Evolutionary conservation across 2,113 vertebrate species (phyloP).

Genomic region (Lathamus discolor): DNA sequence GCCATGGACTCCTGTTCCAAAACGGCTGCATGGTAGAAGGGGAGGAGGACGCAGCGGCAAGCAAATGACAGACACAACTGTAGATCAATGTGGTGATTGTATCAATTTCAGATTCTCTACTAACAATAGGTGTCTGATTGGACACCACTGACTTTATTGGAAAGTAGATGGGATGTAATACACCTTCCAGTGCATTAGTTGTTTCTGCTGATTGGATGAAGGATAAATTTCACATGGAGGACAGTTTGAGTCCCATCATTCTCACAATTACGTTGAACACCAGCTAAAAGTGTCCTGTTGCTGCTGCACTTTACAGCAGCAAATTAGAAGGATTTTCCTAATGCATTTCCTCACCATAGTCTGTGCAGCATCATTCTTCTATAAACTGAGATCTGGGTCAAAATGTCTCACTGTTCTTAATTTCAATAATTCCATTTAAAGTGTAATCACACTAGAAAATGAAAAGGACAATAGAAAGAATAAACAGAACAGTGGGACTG

Average conservation of each 20-base stretch:
- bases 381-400: conserved; percentile 17
- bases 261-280: conserved; percentile 65
- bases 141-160: conserved; percentile 77
- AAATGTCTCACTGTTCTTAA: conserved; percentile 25
- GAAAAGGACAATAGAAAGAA: conserved; percentile 10
- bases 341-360: conserved; percentile 19
- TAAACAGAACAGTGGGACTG: conserved; percentile 24
- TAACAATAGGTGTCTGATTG: conserved; percentile 83
- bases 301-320: conserved; percentile 37
- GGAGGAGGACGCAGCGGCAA: background rate
- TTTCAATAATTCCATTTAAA: conserved; percentile 46
- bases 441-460: conserved; percentile 1
- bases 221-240: conserved; percentile 71
- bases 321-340: conserved; percentile 60
- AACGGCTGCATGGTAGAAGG: background rate
- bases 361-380: conserved; percentile 10
- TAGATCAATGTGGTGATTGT: conserved; percentile 80
- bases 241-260: conserved; percentile 69
- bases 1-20: background rate
- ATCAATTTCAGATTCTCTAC: conserved; percentile 80
- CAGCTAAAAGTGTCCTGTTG: conserved; percentile 65
- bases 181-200: conserved; percentile 70
- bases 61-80: conserved; percentile 72
- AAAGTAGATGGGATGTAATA: conserved; percentile 76
- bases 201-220: conserved; percentile 79